Conservation (phyloP, 2,113 vertebrate genomes). For the Sinocyclocheilus rhinocerous region DNA sequence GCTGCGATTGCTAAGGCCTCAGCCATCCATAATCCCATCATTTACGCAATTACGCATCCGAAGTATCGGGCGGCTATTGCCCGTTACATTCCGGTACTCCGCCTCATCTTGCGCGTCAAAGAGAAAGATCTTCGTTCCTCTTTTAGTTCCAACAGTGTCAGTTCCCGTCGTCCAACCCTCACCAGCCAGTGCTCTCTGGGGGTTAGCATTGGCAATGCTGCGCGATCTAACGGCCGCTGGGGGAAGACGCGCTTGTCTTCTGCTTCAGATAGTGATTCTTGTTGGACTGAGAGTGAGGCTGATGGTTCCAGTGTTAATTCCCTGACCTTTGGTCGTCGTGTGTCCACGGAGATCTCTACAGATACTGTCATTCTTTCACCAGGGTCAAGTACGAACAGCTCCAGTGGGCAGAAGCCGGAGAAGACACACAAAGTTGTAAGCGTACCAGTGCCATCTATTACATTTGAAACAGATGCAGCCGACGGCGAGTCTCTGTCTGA, state of each 20-base stretch:
- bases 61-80: conserved; percentile 83
- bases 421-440: conserved; percentile 33
- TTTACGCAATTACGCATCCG: conserved; percentile 86
- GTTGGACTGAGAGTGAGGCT: conserved; percentile 76
- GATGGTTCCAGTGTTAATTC: conserved; percentile 63
- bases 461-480: conserved; percentile 34
- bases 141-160: conserved; percentile 74
- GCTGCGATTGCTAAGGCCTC: conserved; percentile 86
- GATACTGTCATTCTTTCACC: conserved; percentile 52
- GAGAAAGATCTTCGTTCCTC: conserved; percentile 68
- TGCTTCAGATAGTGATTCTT: conserved; percentile 78
- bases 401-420: conserved; percentile 32
- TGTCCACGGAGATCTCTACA: conserved; percentile 59
- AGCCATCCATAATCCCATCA: conserved; percentile 85
- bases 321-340: conserved; percentile 57
- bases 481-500: conserved; percentile 42
- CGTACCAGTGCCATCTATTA: conserved; percentile 11
- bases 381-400: conserved; percentile 13
- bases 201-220: conserved; percentile 39
- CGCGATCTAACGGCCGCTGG: conserved; percentile 59
- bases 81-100: conserved; percentile 78
- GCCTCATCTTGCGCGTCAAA: conserved; percentile 72
- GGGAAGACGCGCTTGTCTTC: conserved; percentile 68
- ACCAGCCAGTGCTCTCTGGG: conserved; percentile 75
- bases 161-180: conserved; percentile 70